Evolutionary conservation across 1,140 invertebrate genomes (phyloP).

Genomic region (Pteromalus puparum): DNA sequence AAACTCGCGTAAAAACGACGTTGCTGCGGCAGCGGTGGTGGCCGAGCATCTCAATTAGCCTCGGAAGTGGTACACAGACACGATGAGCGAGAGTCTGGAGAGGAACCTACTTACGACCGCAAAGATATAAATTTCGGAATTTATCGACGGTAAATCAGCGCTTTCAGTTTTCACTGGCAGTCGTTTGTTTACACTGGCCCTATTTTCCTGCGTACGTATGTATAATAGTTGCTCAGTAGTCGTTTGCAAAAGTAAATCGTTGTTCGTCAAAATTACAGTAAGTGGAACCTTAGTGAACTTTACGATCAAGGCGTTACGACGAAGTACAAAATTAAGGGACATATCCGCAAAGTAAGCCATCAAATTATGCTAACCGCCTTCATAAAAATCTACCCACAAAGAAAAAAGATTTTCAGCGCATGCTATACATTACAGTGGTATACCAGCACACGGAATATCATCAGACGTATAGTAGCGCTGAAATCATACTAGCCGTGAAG

Average conservation of each 20-base stretch:
- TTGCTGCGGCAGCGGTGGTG: too few species aligned
- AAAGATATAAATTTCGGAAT: neutral
- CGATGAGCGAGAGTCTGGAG: neutral
- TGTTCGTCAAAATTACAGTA: too few species aligned
- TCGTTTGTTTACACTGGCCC: neutral
- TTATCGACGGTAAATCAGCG: neutral
- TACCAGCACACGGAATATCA: too few species aligned
- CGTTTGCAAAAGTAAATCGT: neutral
- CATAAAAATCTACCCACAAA: too few species aligned
- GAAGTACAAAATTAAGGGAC: neutral
- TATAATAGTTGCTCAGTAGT: too few species aligned
- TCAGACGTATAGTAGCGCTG: too few species aligned
- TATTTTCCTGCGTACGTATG: neutral
- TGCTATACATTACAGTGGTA: too few species aligned
- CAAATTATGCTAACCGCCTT: neutral
- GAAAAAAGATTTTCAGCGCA: neutral
- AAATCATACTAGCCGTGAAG: too few species aligned
- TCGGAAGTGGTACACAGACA: neutral
- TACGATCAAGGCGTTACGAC: neutral
- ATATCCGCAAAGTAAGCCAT: neutral
- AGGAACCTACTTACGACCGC: neutral
- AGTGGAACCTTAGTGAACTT: neutral
- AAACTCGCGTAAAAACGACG: neutral
- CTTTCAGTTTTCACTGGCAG: neutral
- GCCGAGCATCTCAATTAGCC: neutral